Base-by-base conservation (phyloP, 2,888 invertebrate genomes). In the Quadroppia sp. region DNA sequence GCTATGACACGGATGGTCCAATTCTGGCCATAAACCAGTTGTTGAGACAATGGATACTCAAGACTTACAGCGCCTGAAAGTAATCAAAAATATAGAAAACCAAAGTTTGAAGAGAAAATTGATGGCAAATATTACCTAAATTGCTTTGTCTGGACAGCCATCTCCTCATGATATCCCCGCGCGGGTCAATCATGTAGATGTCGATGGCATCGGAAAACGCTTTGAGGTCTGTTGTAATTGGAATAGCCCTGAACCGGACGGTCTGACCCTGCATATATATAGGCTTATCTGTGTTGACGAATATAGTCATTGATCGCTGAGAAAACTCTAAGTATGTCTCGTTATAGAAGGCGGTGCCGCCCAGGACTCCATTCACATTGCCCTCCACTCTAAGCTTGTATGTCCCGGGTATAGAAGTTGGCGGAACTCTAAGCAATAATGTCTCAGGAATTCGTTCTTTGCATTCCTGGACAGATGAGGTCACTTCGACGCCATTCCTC, bases 201-300 rank as follows among this genome's bases (percentile, higher is more conserved):
- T 96, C 94, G 71, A 97, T 88, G 23, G 94, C 90, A 81, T 91
- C 90, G 77, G 92, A 90, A 81, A 92, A 94, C 0, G 95, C 91
- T 82, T 90, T 91, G 77, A 97, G 84, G 81, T 94, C 93, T 0
- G 94, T 94, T 80, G 91, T 90, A 79, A 97, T 92, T 0, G 96
- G 96, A 78, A 97, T 90, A 9, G 92, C 89, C 53, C 97, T 88
- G 82, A 97, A 94, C 74, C 89, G 87, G 89, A 89, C 88, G 74
- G 86, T 90, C 82, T 96, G 92, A 6, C 91, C 89, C 82, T 96
- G 95, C 88, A 89, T 94, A 81, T 97, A 97, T 6, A 95, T 88
- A 0, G 96, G 96, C 81, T 94, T 94, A 82, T 96, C 94, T 80
- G 92, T 88, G 83, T 95, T 95, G 78, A 97, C 90, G 82, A 96